Evolutionary conservation across 30 jellyfish, hydroid and myxozoan species (phyloP), one percentile per base, ranked within the genome.

Genomic region (Pelagia noctiluca): DNA sequence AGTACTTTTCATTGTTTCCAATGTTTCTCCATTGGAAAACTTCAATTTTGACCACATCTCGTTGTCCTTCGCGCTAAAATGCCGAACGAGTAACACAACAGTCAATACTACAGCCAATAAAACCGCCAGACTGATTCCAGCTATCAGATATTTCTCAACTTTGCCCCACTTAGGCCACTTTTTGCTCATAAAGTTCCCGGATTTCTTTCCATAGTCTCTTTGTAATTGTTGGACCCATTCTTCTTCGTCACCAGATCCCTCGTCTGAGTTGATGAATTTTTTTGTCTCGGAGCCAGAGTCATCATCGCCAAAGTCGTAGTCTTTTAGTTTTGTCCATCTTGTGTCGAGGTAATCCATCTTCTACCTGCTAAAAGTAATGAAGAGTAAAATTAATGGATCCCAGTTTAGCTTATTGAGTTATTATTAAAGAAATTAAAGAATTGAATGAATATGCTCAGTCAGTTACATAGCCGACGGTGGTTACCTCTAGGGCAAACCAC

Each of bases 211-310:
- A 46, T 91, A 91, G 53, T 91, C 98, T 63, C 98, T 30, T 80
- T 91, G 92, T 22, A 91, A 78, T 64, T 91, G 98, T 46, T 91
- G 98, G n/a, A 91, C 91, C 98, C 98, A 91, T 69, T 91, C 98
- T 69, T 91, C 98, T 66, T 91, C 96, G 88, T 91, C 96, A 19
- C 88, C 94, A 32, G 96, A 79, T 37, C 78, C 94, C 52, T 80
- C 91, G 64, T 91, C 98, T 4, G 98, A 91, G 75, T 85, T 75
- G 64, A 77, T 54, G 28, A 77, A 86, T 28, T 70, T 68, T 53
- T 76, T 86, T 75, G 75, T 75, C 65, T 85, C 95, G 24, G 84
- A 37, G 36, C 42, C 80, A 3, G 80, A 61, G 30, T 80, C 76
- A 11, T 81, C 91, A 12, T 85, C 95, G 24, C 80, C 83, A 22